Percentiles rank a stretch among this genome's conserved stretches.
Evolutionary conservation across 2,888 invertebrate genomes (phyloP).

Genomic region (Ommatoiulus sabulosus): DNA sequence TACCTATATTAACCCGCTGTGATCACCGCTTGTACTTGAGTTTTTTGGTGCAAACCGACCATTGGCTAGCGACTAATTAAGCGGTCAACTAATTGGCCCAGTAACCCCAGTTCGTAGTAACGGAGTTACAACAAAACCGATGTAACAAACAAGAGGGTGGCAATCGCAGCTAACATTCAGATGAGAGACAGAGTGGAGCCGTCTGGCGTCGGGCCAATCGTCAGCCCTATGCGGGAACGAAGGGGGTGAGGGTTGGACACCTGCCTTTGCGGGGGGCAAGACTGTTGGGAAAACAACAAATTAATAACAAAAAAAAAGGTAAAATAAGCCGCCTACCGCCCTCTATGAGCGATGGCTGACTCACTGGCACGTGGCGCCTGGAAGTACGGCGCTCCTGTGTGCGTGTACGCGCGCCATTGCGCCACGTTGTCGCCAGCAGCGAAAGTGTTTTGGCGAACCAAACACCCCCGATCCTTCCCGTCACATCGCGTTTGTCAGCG

Average conservation of each 20-base stretch:
- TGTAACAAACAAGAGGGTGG: neutral
- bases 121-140: neutral
- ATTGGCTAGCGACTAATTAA: neutral
- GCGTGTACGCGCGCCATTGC: conserved; percentile 26
- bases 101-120: neutral
- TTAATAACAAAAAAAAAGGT: conserved; percentile 23
- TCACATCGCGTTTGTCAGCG: neutral
- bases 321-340: neutral
- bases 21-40: too few species aligned
- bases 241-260: neutral
- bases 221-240: neutral
- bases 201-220: conserved; percentile 28
- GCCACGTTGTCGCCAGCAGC: conserved; percentile 33
- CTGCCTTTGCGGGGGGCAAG: neutral
- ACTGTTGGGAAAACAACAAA: conserved; percentile 19
- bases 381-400: conserved; percentile 25
- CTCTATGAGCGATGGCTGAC: neutral
- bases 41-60: neutral
- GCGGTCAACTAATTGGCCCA: neutral
- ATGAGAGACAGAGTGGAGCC: conserved; percentile 14
- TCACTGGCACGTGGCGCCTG: conserved; percentile 38
- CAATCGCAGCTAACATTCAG: neutral
- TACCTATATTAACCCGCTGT: too few species aligned
- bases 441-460: neutral
- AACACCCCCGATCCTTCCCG: neutral